Percentiles rank a stretch among this genome's conserved stretches.
Evolutionary conservation across 2,888 invertebrate genomes (phyloP).

Genomic region (Andrena fulva): DNA sequence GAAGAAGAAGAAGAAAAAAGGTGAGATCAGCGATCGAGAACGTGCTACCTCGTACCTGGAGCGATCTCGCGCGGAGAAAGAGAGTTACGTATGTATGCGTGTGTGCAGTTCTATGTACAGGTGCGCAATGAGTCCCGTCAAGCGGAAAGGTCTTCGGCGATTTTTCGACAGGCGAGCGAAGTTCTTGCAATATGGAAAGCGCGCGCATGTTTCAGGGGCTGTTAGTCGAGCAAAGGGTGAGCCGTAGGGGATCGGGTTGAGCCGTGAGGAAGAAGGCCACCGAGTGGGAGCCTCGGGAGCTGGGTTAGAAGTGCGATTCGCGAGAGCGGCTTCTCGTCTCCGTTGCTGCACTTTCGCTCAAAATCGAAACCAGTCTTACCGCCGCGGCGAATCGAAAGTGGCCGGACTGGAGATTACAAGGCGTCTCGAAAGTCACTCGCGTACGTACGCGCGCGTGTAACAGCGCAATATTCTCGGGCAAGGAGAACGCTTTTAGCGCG

Average conservation of each 20-base stretch:
- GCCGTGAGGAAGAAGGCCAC: constrained; percentile 33
- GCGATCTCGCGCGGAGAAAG: constrained; percentile 58
- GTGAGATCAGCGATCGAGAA: constrained; percentile 59
- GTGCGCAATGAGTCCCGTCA: constrained; percentile 2
- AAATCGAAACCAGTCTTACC: constrained; percentile 68
- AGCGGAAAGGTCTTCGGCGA: too few species aligned
- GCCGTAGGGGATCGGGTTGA: constrained; percentile 29
- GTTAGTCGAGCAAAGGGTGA: not conserved
- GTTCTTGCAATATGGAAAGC: not conserved
- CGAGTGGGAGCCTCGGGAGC: constrained; percentile 42
- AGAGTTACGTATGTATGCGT: constrained; percentile 14
- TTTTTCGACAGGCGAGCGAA: not conserved
- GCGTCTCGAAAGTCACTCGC: constrained; percentile 57
- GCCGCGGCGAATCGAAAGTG: constrained; percentile 63
- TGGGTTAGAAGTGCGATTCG: constrained; percentile 53
- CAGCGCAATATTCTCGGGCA: constrained; percentile 31
- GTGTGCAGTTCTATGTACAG: constrained; percentile 26
- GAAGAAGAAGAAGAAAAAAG: constrained; percentile 2
- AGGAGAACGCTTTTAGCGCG: not conserved
- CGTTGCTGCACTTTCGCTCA: constrained; percentile 63
- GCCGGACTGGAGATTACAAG: constrained; percentile 47
- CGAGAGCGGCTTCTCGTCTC: constrained; percentile 62
- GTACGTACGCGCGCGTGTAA: not conserved
- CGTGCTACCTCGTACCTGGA: constrained; percentile 70
- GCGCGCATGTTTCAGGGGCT: too few species aligned